phyloP scores from a whole-genome alignment of 2,113 vertebrate species.

The Xiphophorus maculatus region DNA sequence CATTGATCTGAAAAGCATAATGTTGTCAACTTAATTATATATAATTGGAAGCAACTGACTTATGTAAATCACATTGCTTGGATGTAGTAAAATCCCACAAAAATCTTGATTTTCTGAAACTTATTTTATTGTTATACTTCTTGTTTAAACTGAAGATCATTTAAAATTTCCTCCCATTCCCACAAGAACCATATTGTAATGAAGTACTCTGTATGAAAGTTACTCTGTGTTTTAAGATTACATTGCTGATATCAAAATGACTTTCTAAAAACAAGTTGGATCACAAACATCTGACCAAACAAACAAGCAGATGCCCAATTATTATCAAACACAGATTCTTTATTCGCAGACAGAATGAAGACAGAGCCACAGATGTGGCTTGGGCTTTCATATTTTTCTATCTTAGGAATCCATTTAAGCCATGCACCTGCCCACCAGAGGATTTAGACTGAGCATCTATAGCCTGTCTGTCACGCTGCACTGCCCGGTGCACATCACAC shows the following conservation, averaged over 20 bases:
- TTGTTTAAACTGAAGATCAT: neutral
- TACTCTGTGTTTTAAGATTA: neutral
- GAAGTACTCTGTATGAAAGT: neutral
- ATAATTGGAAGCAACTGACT: too few relatives aligned
- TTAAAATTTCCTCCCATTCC: neutral
- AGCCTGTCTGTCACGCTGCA: conserved; percentile 48
- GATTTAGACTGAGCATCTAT: conserved; percentile 52
- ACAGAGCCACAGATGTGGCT: conserved; percentile 38
- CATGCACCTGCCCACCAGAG: conserved; percentile 57
- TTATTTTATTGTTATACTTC: neutral
- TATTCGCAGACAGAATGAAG: conserved; percentile 19
- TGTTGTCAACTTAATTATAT: too few relatives aligned
- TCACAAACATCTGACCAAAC: conserved; percentile 4
- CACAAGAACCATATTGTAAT: neutral
- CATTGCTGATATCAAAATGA: conserved; percentile 16
- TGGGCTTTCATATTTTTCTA: conserved; percentile 35
- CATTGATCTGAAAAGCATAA: too few relatives aligned
- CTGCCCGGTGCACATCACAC: conserved; percentile 27
- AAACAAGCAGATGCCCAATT: conserved; percentile 31
- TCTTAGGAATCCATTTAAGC: conserved; percentile 46
- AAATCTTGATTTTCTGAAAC: too few relatives aligned
- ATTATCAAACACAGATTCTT: conserved; percentile 6
- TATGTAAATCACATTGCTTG: too few relatives aligned
- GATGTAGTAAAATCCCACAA: too few relatives aligned
- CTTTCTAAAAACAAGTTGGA: conserved; percentile 25